These are phyloP conservation scores for Paracanthobrama guichenoti DNA, from an alignment of 2,113 vertebrate genomes.

Conservation along the genomic window DNA sequence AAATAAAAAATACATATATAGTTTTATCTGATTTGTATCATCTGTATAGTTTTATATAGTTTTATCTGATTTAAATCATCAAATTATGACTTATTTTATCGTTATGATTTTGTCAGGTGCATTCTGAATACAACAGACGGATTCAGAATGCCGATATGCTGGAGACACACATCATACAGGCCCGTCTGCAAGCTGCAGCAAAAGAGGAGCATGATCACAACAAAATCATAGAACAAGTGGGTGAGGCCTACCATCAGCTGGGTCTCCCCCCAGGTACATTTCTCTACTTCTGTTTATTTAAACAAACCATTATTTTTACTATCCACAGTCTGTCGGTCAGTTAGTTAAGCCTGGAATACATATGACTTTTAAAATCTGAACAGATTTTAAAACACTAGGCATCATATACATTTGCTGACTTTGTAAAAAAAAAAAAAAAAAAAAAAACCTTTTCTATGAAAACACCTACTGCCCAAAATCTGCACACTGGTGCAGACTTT, in stretches of 20 bases:
- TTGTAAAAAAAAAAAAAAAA: too few species aligned
- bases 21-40: too few species aligned
- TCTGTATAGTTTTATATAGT: background rate
- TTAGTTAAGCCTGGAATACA: background rate
- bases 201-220: constrained; percentile 72
- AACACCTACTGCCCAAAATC: too few species aligned
- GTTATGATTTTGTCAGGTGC: constrained; percentile 69
- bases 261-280: constrained; percentile 78
- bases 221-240: constrained; percentile 52
- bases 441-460: too few species aligned
- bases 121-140: constrained; percentile 65
- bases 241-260: constrained; percentile 58
- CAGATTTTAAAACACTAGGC: too few species aligned
- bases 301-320: background rate
- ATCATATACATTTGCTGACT: too few species aligned
- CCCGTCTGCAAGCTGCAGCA: constrained; percentile 70
- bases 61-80: background rate
- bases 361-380: too few species aligned
- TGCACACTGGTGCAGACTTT: too few species aligned
- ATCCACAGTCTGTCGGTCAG: background rate
- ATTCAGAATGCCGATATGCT: constrained; percentile 75
- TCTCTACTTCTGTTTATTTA: background rate
- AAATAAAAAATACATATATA: too few species aligned
- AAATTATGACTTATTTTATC: background rate
- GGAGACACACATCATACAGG: constrained; percentile 82